Percentiles rank a stretch among this genome's conserved stretches.
These are phyloP conservation scores for Aphrophora alni DNA, from an alignment of 2,888 invertebrate genomes.

Conservation along the genomic window DNA sequence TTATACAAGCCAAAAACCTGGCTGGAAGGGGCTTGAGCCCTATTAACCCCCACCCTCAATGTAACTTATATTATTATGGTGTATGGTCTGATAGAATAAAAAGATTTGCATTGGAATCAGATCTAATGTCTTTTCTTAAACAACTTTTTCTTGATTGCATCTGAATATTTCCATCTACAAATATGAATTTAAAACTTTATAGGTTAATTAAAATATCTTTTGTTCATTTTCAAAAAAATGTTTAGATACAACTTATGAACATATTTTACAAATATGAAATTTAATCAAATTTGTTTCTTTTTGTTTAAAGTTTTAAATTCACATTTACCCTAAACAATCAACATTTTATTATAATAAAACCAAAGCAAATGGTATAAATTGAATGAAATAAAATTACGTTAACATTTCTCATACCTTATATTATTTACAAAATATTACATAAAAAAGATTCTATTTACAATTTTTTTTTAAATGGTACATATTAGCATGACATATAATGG, in stretches of 20 bases:
- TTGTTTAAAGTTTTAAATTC: not conserved
- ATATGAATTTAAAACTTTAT: not conserved
- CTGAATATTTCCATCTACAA: not conserved
- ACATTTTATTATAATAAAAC: not conserved
- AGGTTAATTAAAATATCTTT: no score
- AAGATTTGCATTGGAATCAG: no score
- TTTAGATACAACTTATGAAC: no score
- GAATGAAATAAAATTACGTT: not conserved
- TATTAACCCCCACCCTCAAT: no score
- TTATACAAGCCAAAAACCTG: no score
- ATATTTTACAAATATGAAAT: no score
- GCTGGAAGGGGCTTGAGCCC: no score
- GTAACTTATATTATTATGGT: no score
- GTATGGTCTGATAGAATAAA: no score
- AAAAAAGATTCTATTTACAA: slow-evolving; percentile 30
- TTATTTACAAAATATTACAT: slow-evolving; percentile 35
- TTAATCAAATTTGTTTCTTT: not conserved
- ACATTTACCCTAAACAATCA: not conserved
- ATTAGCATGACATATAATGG: not conserved
- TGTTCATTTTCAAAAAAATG: no score
- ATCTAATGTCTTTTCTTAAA: no score
- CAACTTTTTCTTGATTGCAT: not conserved
- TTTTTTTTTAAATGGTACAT: not conserved
- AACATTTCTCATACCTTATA: not conserved
- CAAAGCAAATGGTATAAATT: not conserved